Base-by-base conservation (phyloP, 1,140 invertebrate species). In the Dryas iulia region DNA sequence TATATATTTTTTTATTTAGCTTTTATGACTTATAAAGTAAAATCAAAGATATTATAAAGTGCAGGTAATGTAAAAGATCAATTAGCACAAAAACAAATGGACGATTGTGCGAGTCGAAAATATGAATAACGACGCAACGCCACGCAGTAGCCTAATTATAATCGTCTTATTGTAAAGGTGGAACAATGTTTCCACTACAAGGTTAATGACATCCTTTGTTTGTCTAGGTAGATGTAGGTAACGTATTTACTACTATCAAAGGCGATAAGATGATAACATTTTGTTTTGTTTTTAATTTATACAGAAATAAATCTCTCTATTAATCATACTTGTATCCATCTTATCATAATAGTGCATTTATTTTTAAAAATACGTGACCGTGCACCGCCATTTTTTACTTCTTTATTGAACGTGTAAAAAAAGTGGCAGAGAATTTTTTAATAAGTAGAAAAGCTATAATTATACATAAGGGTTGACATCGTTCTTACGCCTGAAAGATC, bases 401-500 rank as follows among this genome's bases (percentile, higher is more conserved):
- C 11, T 5, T 47, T 47, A 47, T 47, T 21, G 18, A 47, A 21
- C 14, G 21, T 28, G 6, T 47, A 47, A 18, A 47, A 47, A 52
- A 53, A 28, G 35, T 21, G 3, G 39, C 18, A 28, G 24, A 61
- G 21, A 39, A n/a, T 65, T 33, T 35, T 56, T 39, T 28, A 59
- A 21, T 54, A 57, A 59, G 24, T 56, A 33, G 18, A 60, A 7
- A 60, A 61, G 30, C 62, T 70, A 70, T 70, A 52, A 62, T 69
- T 69, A 69, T 69, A 68, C 56, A 61, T 14, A 35, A 54, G 67
- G 74, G 66, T 65, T 66, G 67, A 26, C 59, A 56, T 67, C 66
- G 66, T 62, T 70, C 71, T 77, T 62, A 86, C 82, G 83, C 74
- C 69, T 79, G 76, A 86, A 65, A 76, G 79, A 65, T 65, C 66